A percentile compares a stretch with the other conserved stretches of the same genome.
Evolutionary conservation across 1,140 invertebrate species (phyloP).

Genomic region (Neotoxoptera formosana): DNA sequence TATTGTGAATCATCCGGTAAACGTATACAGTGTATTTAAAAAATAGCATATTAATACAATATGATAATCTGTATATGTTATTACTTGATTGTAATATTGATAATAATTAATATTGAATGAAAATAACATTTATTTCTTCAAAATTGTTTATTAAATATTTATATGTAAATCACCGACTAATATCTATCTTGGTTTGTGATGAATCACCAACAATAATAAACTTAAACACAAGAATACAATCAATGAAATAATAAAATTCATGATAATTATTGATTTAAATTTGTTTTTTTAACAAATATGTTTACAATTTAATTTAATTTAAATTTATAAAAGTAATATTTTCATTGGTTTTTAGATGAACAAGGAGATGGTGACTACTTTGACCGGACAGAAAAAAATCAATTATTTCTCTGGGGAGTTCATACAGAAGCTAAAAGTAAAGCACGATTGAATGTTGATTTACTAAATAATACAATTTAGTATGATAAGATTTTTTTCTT

Average conservation of each 20-base stretch:
- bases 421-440: constrained; percentile 26
- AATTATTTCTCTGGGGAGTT: constrained; percentile 50
- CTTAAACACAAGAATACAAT: too few species aligned
- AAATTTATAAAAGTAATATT: background rate
- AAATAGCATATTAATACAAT: background rate
- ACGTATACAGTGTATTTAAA: background rate
- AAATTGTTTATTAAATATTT: background rate
- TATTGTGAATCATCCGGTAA: background rate
- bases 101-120: background rate
- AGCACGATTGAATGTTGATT: background rate
- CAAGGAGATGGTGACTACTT: constrained; percentile 47
- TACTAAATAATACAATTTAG: constrained; percentile 39
- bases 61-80: background rate
- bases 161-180: background rate
- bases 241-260: too few species aligned
- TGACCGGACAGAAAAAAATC: constrained; percentile 47
- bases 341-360: constrained; percentile 39
- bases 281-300: background rate
- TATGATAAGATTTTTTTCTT: background rate
- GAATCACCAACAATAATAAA: background rate
- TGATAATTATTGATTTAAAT: background rate
- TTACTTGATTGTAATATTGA: too few species aligned
- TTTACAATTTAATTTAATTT: background rate
- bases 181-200: background rate
- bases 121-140: background rate